A percentile compares a stretch with the other conserved stretches of the same genome.
These are phyloP conservation scores for Semaprochilodus insignis DNA, from an alignment of 2,797 vertebrate species.

Conservation along the genomic window DNA sequence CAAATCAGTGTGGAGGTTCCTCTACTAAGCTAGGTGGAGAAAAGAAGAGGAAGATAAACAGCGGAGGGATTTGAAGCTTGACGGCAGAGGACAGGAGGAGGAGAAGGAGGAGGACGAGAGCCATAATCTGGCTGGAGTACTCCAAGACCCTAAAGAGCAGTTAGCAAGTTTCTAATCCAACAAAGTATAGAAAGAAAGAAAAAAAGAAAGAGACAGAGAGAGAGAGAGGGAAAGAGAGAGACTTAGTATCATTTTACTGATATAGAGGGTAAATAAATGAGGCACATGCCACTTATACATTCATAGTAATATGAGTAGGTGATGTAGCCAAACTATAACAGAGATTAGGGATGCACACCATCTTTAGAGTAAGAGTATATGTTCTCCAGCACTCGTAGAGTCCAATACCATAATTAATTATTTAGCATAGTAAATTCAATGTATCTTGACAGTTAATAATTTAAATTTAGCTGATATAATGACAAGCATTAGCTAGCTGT, in stretches of 20 bases:
- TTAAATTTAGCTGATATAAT: no score
- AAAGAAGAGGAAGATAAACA: conserved; percentile 90
- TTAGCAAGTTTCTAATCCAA: conserved; percentile 49
- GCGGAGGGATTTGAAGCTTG: conserved; percentile 84
- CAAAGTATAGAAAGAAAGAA: conserved; percentile 33
- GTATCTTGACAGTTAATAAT: no score
- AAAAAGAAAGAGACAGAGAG: background rate
- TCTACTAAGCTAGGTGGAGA: conserved; percentile 89
- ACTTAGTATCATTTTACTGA: conserved; percentile 27
- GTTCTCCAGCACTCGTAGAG: no score
- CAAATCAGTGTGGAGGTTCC: conserved; percentile 95
- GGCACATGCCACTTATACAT: no score
- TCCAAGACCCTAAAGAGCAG: conserved; percentile 51
- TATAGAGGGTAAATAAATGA: background rate
- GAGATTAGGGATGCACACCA: no score
- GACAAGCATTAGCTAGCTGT: no score
- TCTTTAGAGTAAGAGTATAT: no score
- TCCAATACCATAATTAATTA: no score
- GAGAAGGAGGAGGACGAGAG: conserved; percentile 34
- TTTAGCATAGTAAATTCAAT: no score
- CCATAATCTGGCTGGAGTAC: conserved; percentile 56
- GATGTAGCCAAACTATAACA: no score
- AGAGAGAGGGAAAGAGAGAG: conserved; percentile 26
- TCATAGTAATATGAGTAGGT: no score
- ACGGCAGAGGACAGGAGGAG: conserved; percentile 61